Percentiles rank a stretch among this genome's conserved stretches.
Conservation (phyloP, 2,888 invertebrate species). For the Nomada ferruginata region DNA sequence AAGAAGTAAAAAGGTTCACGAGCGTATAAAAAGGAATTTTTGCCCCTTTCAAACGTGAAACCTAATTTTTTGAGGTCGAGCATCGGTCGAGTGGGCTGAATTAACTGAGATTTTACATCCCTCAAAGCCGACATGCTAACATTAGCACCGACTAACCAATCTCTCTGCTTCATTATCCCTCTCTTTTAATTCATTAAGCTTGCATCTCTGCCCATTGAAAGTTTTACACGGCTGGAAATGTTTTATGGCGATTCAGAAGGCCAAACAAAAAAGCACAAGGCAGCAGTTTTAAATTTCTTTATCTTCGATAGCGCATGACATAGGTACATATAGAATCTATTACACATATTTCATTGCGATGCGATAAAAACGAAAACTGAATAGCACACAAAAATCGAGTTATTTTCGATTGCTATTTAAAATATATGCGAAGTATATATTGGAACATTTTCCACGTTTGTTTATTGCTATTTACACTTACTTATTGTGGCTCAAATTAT, state of each 20-base stretch:
- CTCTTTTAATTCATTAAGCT: constrained; percentile 35
- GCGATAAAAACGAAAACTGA: not conserved
- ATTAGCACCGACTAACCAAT: not conserved
- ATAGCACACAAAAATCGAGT: not conserved
- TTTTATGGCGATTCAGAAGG: not conserved
- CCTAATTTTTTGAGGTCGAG: constrained; percentile 45
- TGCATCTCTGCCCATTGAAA: not conserved
- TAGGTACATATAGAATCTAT: not conserved
- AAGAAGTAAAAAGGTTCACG: not conserved
- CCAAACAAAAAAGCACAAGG: not conserved
- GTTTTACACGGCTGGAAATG: not conserved
- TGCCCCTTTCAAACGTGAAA: constrained; percentile 6
- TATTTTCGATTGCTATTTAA: not conserved
- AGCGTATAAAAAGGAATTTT: not conserved
- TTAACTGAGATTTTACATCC: constrained; percentile 39
- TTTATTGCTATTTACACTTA: too few species aligned
- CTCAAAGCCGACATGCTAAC: constrained; percentile 12
- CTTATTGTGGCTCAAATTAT: too few species aligned
- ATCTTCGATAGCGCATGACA: not conserved
- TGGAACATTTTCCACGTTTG: too few species aligned
- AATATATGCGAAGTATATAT: too few species aligned
- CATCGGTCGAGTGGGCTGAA: constrained; percentile 23
- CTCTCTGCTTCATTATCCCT: constrained; percentile 10
- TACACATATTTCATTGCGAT: not conserved
- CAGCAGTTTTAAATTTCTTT: not conserved